These are phyloP conservation scores for Apolygus lucorum DNA, from an alignment of 1,140 invertebrate species.

Conservation along the genomic window DNA sequence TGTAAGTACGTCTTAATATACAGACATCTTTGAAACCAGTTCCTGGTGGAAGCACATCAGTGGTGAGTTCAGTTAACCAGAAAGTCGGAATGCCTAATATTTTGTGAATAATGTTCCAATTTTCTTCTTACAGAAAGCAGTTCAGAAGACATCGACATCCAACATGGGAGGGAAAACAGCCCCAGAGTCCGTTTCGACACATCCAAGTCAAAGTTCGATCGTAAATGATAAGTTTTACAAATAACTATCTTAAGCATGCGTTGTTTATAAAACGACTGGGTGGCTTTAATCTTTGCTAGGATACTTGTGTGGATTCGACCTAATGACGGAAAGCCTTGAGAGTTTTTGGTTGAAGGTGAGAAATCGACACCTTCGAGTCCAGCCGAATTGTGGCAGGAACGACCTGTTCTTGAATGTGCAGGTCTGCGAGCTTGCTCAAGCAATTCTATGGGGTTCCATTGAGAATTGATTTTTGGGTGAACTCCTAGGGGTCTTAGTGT, in stretches of 20 bases:
- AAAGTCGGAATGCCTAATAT: not conserved
- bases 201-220: not conserved
- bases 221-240: not conserved
- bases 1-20: not conserved
- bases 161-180: constrained; percentile 21
- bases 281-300: too few species aligned
- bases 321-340: not conserved
- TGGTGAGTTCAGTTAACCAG: not conserved
- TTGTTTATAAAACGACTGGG: too few species aligned
- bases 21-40: not conserved
- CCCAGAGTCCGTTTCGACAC: constrained; percentile 21
- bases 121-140: constrained; percentile 22
- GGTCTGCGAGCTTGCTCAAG: too few species aligned
- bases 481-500: too few species aligned
- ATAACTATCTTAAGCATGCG: too few species aligned
- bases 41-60: not conserved
- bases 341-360: not conserved
- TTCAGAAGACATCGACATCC: constrained; percentile 21
- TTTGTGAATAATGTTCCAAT: not conserved
- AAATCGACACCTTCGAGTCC: too few species aligned
- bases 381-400: too few species aligned
- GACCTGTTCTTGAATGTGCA: too few species aligned
- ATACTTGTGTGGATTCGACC: too few species aligned
- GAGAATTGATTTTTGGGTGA: too few species aligned
- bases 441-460: too few species aligned